Evolutionary conservation across 1,140 invertebrate genomes (phyloP).

Genomic region (Propsilocerus akamusi): DNA sequence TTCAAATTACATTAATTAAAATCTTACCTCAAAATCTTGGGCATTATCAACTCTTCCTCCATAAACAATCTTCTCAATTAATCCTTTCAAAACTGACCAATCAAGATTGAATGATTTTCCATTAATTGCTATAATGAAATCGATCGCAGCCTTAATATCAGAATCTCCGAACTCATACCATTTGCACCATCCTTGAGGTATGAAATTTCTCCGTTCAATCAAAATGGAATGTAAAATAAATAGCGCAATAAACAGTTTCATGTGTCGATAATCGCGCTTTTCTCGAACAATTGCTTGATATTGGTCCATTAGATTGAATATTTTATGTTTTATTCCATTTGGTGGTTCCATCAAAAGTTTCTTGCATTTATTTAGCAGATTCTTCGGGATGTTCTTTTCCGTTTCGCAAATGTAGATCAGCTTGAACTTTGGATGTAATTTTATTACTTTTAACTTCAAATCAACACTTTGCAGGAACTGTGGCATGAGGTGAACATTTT

Average conservation of each 20-base stretch:
- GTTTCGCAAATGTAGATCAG: constrained; percentile 53
- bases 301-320: constrained; percentile 28
- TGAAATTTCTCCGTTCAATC: constrained; percentile 72
- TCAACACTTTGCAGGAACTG: constrained; percentile 57
- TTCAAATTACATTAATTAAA: no score
- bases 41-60: constrained; percentile 72
- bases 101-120: constrained; percentile 25
- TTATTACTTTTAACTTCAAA: constrained; percentile 40
- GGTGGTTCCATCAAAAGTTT: constrained; percentile 78
- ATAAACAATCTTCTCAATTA: constrained; percentile 69
- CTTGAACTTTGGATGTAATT: constrained; percentile 35
- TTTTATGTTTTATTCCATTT: constrained; percentile 37
- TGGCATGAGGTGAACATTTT: constrained; percentile 76
- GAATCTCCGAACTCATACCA: constrained; percentile 80
- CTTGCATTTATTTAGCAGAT: constrained; percentile 23
- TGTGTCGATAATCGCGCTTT: constrained; percentile 14
- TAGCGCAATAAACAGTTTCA: constrained; percentile 21
- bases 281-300: constrained; percentile 10
- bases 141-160: constrained; percentile 60
- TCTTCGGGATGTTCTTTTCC: constrained; percentile 14
- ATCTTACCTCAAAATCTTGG: constrained; percentile 48
- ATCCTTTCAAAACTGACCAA: constrained; percentile 64
- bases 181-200: constrained; percentile 67
- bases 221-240: constrained; percentile 51
- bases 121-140: constrained; percentile 45